A percentile compares a stretch with the other conserved stretches of the same genome.
phyloP scores from a whole-genome alignment of 2,113 vertebrate genomes.

The Nyctibius bracteatus region DNA sequence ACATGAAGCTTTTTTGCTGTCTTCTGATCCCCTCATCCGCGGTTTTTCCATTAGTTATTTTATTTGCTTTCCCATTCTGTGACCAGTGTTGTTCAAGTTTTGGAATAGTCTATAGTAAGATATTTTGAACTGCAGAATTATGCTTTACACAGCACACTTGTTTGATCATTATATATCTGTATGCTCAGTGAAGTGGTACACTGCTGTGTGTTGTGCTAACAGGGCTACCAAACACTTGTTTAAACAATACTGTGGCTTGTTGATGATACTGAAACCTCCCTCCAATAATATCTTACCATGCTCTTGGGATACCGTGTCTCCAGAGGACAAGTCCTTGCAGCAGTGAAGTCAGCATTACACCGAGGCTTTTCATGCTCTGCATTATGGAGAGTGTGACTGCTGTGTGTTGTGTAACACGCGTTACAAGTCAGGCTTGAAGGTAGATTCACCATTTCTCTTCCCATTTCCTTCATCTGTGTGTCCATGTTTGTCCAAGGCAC shows the following conservation, averaged over 20 bases:
- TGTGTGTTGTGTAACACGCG: background rate
- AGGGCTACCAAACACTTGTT: background rate
- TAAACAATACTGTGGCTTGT: background rate
- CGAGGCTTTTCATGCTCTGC: rapidly evolving
- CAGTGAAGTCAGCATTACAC: background rate
- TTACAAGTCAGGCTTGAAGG: background rate
- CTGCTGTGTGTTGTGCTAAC: background rate
- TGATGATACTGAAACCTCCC: background rate
- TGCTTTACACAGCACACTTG: background rate
- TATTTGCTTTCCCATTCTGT: background rate
- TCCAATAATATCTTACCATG: background rate
- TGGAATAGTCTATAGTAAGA: background rate
- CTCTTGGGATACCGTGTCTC: background rate
- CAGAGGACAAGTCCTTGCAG: background rate
- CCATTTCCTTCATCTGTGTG: background rate
- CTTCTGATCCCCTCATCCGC: background rate
- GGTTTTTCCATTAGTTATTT: background rate
- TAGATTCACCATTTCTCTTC: background rate
- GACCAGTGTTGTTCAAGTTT: background rate
- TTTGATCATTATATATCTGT: background rate
- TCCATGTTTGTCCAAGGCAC: background rate
- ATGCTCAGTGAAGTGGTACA: background rate
- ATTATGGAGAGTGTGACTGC: background rate
- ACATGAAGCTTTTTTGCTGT: background rate
- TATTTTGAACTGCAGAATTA: background rate